Evolutionary conservation across 2,797 vertebrate genomes (phyloP).

Genomic region (Phoeniculus purpureus): DNA sequence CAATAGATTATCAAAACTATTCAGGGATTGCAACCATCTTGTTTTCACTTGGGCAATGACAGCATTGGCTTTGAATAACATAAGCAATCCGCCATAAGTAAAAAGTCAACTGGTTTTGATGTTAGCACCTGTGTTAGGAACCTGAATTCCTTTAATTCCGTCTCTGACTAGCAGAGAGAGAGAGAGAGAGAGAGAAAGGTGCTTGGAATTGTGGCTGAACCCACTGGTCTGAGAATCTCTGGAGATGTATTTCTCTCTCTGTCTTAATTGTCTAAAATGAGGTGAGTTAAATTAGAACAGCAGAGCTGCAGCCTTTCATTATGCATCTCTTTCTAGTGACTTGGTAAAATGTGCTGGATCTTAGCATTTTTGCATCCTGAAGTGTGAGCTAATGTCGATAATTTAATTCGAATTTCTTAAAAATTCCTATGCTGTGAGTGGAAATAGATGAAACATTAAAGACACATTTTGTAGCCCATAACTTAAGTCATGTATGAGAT

Average conservation of each 20-base stretch:
- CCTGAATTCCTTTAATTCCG: neutral
- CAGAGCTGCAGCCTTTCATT: neutral
- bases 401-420: neutral
- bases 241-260: neutral
- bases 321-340: neutral
- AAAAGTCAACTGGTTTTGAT: neutral
- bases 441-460: neutral
- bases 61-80: neutral
- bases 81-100: neutral
- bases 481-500: neutral
- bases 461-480: neutral
- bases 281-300: neutral
- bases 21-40: neutral
- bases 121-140: neutral
- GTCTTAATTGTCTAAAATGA: neutral
- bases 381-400: neutral
- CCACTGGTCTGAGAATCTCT: neutral
- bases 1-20: neutral
- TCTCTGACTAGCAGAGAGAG: neutral
- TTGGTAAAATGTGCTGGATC: neutral
- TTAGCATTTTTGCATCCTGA: neutral
- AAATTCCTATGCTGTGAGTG: neutral
- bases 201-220: neutral
- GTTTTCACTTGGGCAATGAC: neutral
- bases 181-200: neutral